A percentile compares a stretch with the other conserved stretches of the same genome.
phyloP scores from a whole-genome alignment of 2,888 invertebrate species.

The Amaurobius ferox region DNA sequence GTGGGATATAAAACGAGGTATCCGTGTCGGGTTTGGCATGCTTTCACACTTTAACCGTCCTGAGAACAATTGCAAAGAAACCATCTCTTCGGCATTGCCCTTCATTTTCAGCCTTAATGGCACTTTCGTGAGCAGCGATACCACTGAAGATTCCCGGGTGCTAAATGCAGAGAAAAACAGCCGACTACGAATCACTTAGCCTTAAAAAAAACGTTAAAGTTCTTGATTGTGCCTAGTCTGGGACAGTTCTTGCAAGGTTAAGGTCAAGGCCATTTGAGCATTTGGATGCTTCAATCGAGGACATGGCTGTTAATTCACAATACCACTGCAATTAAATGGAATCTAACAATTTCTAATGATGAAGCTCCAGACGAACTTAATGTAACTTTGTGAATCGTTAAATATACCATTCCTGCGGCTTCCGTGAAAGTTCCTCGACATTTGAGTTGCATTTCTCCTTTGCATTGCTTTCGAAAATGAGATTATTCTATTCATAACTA shows the following conservation, averaged over 20 bases:
- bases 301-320: background rate
- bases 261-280: slow-evolving; percentile 8
- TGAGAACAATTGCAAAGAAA: background rate
- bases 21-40: slow-evolving; percentile 10
- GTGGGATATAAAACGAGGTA: background rate
- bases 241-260: background rate
- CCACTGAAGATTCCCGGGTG: background rate
- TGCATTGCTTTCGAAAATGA: too few relatives aligned
- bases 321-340: background rate
- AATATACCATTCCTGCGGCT: too few relatives aligned
- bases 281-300: background rate
- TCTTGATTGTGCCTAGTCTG: background rate
- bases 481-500: too few relatives aligned
- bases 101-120: slow-evolving; percentile 9
- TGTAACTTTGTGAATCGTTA: too few relatives aligned
- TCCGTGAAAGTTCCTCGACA: too few relatives aligned
- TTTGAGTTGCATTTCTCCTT: too few relatives aligned
- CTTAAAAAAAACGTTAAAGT: background rate
- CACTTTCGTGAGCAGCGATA: background rate
- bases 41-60: background rate
- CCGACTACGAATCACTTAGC: background rate
- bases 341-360: background rate
- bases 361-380: too few relatives aligned
- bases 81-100: background rate
- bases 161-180: slow-evolving; percentile 1